Conservation (phyloP, 2,888 invertebrate genomes). For the Trichogramma evanescens region DNA sequence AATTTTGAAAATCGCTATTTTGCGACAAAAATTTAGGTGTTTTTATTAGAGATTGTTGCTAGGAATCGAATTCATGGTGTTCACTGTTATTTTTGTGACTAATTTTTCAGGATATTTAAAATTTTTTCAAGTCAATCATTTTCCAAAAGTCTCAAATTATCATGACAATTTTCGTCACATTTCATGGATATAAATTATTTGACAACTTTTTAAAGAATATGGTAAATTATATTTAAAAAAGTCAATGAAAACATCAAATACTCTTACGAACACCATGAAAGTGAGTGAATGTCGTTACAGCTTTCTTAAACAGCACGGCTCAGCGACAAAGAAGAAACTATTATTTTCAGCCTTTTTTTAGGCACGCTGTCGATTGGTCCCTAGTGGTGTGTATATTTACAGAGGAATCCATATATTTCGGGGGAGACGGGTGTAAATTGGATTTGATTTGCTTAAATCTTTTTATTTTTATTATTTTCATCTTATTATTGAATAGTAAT, state of each 20-base stretch:
- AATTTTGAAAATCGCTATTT: neutral
- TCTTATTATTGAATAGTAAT: neutral
- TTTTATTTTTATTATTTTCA: neutral
- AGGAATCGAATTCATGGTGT: constrained; percentile 16
- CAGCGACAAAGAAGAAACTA: constrained; percentile 23
- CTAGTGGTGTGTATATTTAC: constrained; percentile 7
- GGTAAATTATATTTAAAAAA: neutral
- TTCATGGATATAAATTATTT: neutral
- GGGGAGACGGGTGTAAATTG: constrained; percentile 23
- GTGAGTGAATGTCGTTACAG: constrained; percentile 39
- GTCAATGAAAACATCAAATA: neutral
- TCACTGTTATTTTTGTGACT: neutral
- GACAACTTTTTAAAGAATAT: neutral
- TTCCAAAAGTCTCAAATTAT: neutral
- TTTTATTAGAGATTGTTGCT: neutral
- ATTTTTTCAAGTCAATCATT: neutral
- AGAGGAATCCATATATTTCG: constrained; percentile 3
- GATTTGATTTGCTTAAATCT: neutral
- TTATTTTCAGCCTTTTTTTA: constrained; percentile 42
- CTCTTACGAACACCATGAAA: constrained; percentile 15
- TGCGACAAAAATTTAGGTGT: too few species aligned
- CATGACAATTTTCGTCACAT: too few species aligned
- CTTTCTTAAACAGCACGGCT: constrained; percentile 28
- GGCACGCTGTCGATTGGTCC: constrained; percentile 43
- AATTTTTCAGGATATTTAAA: neutral